These are phyloP conservation scores for Ctenosaura bakeri DNA, from an alignment of 2,797 vertebrate species.

Conservation along the genomic window DNA sequence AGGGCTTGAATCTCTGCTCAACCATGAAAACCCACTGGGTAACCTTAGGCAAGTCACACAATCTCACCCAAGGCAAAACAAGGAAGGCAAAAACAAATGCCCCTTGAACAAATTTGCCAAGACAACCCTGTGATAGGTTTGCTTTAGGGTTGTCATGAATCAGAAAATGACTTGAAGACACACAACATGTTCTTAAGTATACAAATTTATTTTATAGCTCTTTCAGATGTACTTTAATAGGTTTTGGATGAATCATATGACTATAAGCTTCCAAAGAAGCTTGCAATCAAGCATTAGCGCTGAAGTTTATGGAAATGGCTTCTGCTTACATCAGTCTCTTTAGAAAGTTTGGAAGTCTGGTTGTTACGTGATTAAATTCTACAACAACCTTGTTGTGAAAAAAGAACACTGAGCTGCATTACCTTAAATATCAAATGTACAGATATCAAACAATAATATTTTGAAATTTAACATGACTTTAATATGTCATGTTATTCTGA, in stretches of 20 bases:
- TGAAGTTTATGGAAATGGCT: constrained; percentile 62
- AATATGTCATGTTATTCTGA: neutral
- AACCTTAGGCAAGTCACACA: too few species aligned
- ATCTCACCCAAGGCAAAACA: too few species aligned
- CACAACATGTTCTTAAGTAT: neutral
- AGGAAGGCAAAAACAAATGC: too few species aligned
- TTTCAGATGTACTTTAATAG: constrained; percentile 33
- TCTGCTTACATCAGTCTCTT: constrained; percentile 23
- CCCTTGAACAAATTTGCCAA: too few species aligned
- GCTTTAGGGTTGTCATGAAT: too few species aligned
- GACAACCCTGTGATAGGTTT: too few species aligned
- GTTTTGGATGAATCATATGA: constrained; percentile 44
- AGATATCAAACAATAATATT: constrained; percentile 18
- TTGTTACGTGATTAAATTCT: constrained; percentile 45
- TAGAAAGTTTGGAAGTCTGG: constrained; percentile 55
- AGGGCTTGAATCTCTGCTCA: too few species aligned
- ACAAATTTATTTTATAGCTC: constrained; percentile 17
- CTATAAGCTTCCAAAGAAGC: constrained; percentile 58
- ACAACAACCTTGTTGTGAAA: constrained; percentile 45
- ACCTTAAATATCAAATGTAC: neutral
- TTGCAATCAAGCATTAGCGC: constrained; percentile 47
- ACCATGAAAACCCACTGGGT: too few species aligned
- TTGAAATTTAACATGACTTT: constrained; percentile 5
- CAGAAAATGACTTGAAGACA: too few species aligned
- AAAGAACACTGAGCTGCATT: constrained; percentile 43